Evolutionary conservation across 2,888 invertebrate genomes (phyloP).

Genomic region (Sarcophaga carnaria): DNA sequence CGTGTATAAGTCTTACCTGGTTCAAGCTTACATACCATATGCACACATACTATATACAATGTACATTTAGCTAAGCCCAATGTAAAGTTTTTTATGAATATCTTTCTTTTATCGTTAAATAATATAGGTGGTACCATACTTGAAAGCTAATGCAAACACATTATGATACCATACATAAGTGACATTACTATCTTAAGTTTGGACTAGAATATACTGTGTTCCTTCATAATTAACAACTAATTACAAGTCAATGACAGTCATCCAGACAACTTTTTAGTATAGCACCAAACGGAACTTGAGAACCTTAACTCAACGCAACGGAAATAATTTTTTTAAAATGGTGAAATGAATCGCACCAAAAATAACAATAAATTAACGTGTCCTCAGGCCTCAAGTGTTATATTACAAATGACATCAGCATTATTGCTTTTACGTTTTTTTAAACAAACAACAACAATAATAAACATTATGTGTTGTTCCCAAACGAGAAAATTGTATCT

Average conservation of each 20-base stretch:
- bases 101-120: too few species aligned
- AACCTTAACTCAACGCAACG: constrained; percentile 7
- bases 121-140: too few species aligned
- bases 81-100: too few species aligned
- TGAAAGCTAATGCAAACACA: too few species aligned
- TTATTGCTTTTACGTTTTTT: background rate
- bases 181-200: too few species aligned
- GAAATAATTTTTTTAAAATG: constrained; percentile 6
- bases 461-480: background rate
- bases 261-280: background rate
- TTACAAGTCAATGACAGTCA: constrained; percentile 4
- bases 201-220: background rate
- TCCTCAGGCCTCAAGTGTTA: constrained; percentile 14
- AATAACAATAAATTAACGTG: constrained; percentile 3
- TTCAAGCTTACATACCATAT: too few species aligned
- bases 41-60: too few species aligned
- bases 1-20: too few species aligned
- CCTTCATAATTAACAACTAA: constrained; percentile 21
- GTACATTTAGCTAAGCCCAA: too few species aligned
- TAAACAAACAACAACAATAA: constrained; percentile 1
- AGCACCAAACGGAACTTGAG: constrained; percentile 16
- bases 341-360: background rate
- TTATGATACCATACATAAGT: too few species aligned
- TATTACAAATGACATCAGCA: constrained; percentile 46
- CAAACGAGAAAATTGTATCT: too few species aligned